Evolutionary conservation across 2,888 invertebrate genomes (phyloP), one percentile per base, ranked within the genome.

Genomic region (Ecliptopera silaceata): DNA sequence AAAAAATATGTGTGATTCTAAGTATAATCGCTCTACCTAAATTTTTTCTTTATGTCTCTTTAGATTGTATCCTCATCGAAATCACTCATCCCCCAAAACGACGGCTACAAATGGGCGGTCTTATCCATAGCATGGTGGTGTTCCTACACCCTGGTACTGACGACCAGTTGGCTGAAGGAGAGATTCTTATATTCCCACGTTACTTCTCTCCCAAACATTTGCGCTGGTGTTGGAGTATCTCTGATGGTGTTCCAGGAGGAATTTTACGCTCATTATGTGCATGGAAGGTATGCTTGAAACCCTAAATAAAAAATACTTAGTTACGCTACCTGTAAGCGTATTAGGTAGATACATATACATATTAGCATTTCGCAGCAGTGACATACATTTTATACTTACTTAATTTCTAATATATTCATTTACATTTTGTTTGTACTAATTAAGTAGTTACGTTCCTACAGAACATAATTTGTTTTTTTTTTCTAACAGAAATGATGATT

Each of bases 201-300:
- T 0, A 51, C 52, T 1, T 56, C 47, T 1, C 60, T 89, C 3
- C 64, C 78, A 0, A 81, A 68, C 22, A 66, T 82, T 4, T 89
- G 90, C 56, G 65, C 69, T 4, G 79, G 75, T 2, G 70, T 84
- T 6, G 87, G 84, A 2, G 29, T 86, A 0, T 91, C 91, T 0
- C 47, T 91, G 11, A 45, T 91, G 41, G 83, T 88, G 1, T 91
- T 90, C 52, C 77, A 90, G 62, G 86, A 90, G 47, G 86, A 89
- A 31, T 70, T 68, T 56, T 89, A 88, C 45, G 87, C 84, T 0
- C 90, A 91, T 75, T 91, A 88, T 64, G 81, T 91, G 5, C 86
- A 91, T 68, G 90, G 89, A 18, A 82, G 89, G 90, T 89, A 26
- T 20, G 20, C 3, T 20, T 20, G 20, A 20, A 3, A 4, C 20